Evolutionary conservation across 1,140 invertebrate genomes (phyloP), one percentile per base, ranked within the genome.

Genomic region (Heterodera carotae): DNA sequence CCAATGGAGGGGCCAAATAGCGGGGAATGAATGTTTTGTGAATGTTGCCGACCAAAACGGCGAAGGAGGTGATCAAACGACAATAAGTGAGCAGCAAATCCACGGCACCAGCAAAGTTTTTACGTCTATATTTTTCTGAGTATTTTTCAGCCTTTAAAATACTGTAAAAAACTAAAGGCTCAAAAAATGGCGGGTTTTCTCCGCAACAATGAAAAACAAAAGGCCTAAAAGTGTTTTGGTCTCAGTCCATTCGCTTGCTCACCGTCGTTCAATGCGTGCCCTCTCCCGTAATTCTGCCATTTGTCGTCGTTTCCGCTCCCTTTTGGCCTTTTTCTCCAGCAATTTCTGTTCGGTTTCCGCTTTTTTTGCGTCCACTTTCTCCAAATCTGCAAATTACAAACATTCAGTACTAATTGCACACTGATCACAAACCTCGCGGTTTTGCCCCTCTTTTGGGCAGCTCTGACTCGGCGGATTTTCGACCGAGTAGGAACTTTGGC

Each of bases 31-130:
- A 84, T 29, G 62, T 83, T 70, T 84, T 84, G 70, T 85, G 81
- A 15, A 85, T 36, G 60, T 82, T 84, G 18, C 81, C 81, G n/a
- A 84, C 83, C 53, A 82, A 36, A 29, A 82, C 83, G 39, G 81
- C 81, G 60, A 82, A 85, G 15, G 81, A 74, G 18, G 80, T 82
- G 27, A 83, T 68, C 31, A 78, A 18, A 22, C 76, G 43, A 8
- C 71, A 74, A 64, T 74, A 74, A 2, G 71, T 74, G 7, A 74
- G 15, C 36, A 74, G 25, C 15, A 74, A 60, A 74, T 74, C 71
- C 7, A 74, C 71, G 8, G 71, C n/a, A 60, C 59, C 71, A 22
- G 71, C 71, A 74, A 74, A 74, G 33, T 74, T 74, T 25, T 74
- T 74, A 0, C 71, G 56, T 62, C 71, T 74, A 39, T n/a, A n/a